Percentiles rank a stretch among this genome's conserved stretches.
Conservation (phyloP, 2,797 vertebrate genomes). For the Danio aesculapii region DNA sequence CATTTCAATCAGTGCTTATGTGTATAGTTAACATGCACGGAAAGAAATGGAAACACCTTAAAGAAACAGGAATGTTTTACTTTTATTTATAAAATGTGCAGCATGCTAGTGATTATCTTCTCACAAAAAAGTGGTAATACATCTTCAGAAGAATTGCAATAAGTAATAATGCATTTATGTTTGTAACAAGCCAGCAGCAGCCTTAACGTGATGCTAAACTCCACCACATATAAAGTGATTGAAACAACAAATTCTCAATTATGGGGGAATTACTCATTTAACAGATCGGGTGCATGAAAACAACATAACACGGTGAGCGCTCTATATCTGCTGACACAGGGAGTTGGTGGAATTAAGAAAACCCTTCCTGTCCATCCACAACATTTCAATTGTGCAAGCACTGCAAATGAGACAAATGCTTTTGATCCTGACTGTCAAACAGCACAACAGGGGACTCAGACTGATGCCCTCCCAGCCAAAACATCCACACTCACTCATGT, state of each 20-base stretch:
- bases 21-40: not conserved
- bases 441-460: slow-evolving; percentile 7
- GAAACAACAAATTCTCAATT: not conserved
- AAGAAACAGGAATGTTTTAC: not conserved
- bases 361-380: slow-evolving; percentile 49
- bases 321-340: slow-evolving; percentile 52
- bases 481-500: not conserved
- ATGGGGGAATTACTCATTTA: not conserved
- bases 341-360: slow-evolving; percentile 37
- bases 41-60: not conserved
- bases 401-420: slow-evolving; percentile 51
- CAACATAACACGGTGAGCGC: not conserved
- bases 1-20: not conserved
- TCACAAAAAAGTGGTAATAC: not conserved
- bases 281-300: not conserved
- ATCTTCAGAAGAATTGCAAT: not conserved
- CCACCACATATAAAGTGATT: not conserved
- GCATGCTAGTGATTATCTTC: not conserved
- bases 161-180: too few relatives aligned
- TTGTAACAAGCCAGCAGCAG: not conserved
- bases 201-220: not conserved
- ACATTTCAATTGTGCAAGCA: slow-evolving; percentile 43
- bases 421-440: slow-evolving; percentile 39
- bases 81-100: not conserved
- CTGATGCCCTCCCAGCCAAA: not conserved